phyloP scores from a whole-genome alignment of 2,888 invertebrate species.

The Ommatoiulus sabulosus region DNA sequence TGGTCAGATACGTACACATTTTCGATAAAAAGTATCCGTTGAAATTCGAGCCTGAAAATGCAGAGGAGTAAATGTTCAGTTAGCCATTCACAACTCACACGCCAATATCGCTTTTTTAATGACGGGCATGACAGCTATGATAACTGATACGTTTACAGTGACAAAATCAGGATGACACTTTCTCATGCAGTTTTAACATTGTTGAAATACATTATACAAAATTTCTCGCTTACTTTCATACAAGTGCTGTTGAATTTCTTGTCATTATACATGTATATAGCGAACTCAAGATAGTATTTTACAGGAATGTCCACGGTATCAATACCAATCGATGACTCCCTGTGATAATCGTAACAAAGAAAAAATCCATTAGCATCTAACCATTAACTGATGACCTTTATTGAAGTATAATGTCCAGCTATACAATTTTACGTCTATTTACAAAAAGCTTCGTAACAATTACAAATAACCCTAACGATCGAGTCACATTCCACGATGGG shows the following conservation, averaged over 20 bases:
- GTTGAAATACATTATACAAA: too few relatives aligned
- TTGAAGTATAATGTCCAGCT: slow-evolving; percentile 42
- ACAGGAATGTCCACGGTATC: not conserved
- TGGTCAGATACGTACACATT: too few relatives aligned
- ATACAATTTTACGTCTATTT: slow-evolving; percentile 40
- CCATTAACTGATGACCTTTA: slow-evolving; percentile 32
- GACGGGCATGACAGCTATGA: too few relatives aligned
- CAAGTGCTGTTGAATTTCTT: not conserved
- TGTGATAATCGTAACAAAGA: not conserved
- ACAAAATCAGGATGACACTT: too few relatives aligned
- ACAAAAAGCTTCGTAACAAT: slow-evolving; percentile 42
- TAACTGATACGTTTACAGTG: too few relatives aligned
- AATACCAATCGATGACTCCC: not conserved
- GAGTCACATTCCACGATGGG: not conserved
- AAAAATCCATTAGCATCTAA: not conserved
- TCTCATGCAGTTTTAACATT: too few relatives aligned
- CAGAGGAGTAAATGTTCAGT: too few relatives aligned
- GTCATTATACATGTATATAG: not conserved
- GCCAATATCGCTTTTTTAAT: too few relatives aligned
- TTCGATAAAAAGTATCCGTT: too few relatives aligned
- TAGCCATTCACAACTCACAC: too few relatives aligned
- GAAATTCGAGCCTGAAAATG: too few relatives aligned
- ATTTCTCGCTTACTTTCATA: too few relatives aligned
- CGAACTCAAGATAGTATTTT: not conserved
- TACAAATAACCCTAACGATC: slow-evolving; percentile 19